phyloP scores from a whole-genome alignment of 2,888 invertebrate species.

The Pteria penguin region DNA sequence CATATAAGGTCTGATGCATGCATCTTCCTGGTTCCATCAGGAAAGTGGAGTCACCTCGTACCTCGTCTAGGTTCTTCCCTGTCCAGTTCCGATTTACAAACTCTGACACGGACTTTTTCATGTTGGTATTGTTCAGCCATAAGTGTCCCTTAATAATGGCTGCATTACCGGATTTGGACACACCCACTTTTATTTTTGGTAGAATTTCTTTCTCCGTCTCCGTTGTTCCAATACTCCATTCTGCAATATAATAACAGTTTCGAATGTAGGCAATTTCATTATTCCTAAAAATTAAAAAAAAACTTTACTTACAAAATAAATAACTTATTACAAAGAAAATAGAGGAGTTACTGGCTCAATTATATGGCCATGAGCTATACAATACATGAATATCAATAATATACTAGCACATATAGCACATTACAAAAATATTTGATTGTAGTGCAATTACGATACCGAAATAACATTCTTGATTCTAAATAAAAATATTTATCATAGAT shows the following conservation, averaged over 20 bases:
- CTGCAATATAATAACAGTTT: conserved; percentile 48
- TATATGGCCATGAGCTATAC: no score
- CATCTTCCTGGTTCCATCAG: conserved; percentile 61
- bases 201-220: conserved; percentile 48
- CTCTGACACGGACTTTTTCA: conserved; percentile 49
- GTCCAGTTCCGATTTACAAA: conserved; percentile 45
- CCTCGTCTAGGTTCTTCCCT: conserved; percentile 17
- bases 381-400: no score
- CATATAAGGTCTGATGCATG: conserved; percentile 50
- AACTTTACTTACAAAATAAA: no score
- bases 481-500: no score
- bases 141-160: conserved; percentile 55
- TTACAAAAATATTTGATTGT: no score
- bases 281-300: no score
- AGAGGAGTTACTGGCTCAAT: no score
- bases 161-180: conserved; percentile 38
- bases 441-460: no score
- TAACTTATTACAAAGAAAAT: no score
- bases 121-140: conserved; percentile 38
- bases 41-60: conserved; percentile 38
- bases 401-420: no score
- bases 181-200: conserved; percentile 54
- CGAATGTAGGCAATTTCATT: no score
- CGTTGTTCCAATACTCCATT: conserved; percentile 58
- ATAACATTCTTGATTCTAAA: no score